A percentile compares a stretch with the other conserved stretches of the same genome.
phyloP scores from a whole-genome alignment of 2,797 vertebrate species.

The Pipistrellus pygmaeus region DNA sequence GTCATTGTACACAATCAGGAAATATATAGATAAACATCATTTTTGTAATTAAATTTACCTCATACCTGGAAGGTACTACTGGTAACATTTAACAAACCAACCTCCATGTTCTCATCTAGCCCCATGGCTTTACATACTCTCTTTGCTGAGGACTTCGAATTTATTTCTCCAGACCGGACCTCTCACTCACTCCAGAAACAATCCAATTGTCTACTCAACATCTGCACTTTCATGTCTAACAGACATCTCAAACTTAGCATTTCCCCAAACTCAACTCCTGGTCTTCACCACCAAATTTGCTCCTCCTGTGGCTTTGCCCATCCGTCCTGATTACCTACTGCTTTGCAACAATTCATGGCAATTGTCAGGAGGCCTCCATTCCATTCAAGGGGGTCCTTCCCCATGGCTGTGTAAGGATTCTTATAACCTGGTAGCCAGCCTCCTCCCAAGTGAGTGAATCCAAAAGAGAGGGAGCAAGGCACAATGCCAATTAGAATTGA shows the following conservation, averaged over 20 bases:
- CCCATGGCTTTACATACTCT: background rate
- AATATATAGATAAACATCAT: background rate
- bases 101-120: background rate
- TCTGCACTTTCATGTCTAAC: background rate
- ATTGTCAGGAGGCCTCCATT: background rate
- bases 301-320: background rate
- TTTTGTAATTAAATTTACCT: background rate
- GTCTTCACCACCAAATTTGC: background rate
- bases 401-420: background rate
- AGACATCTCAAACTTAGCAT: background rate
- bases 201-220: background rate
- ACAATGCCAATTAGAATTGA: background rate
- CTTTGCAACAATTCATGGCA: background rate
- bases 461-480: background rate
- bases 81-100: background rate
- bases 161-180: background rate
- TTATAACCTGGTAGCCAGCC: background rate
- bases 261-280: background rate
- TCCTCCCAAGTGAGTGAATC: background rate
- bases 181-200: background rate
- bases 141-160: background rate
- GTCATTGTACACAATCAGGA: background rate
- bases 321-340: background rate
- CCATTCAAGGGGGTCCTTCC: background rate
- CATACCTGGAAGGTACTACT: background rate